Evolutionary conservation across 2,113 vertebrate species (phyloP).

Genomic region (Oxyura jamaicensis): DNA sequence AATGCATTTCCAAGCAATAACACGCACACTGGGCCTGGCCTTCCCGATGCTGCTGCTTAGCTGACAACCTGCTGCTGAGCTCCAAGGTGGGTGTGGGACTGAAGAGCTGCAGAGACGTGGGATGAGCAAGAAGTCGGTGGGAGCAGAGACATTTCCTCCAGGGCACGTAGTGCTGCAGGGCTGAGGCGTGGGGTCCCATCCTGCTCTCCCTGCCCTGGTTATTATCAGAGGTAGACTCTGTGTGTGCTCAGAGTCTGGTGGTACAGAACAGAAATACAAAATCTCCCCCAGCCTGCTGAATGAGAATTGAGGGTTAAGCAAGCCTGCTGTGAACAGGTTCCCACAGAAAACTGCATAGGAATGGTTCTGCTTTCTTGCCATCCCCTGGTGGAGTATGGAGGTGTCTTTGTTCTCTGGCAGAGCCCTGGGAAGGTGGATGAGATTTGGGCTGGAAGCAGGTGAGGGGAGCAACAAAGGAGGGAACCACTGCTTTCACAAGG

Average conservation of each 20-base stretch:
- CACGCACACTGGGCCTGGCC: background rate
- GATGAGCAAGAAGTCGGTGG: background rate
- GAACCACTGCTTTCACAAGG: background rate
- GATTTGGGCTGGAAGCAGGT: background rate
- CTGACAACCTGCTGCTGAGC: conserved; percentile 23
- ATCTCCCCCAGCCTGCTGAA: background rate
- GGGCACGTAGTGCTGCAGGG: background rate
- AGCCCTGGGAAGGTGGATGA: background rate
- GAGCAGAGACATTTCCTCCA: background rate
- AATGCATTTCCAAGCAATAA: conserved; percentile 13
- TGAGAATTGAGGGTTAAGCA: background rate
- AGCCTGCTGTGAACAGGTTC: background rate
- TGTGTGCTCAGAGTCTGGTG: background rate
- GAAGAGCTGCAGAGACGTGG: background rate
- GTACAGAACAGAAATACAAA: background rate
- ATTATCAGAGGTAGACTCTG: background rate
- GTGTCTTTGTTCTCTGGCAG: fast-evolving
- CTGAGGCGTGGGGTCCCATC: background rate
- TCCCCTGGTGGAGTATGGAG: background rate
- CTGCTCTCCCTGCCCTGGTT: fast-evolving
- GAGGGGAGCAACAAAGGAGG: background rate
- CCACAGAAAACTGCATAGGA: background rate
- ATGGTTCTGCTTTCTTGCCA: background rate
- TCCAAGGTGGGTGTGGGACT: background rate
- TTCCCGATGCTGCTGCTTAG: conserved; percentile 27